A percentile compares a stretch with the other conserved stretches of the same genome.
These are phyloP conservation scores for Picus viridis DNA, from an alignment of 2,797 vertebrate species.

Conservation along the genomic window DNA sequence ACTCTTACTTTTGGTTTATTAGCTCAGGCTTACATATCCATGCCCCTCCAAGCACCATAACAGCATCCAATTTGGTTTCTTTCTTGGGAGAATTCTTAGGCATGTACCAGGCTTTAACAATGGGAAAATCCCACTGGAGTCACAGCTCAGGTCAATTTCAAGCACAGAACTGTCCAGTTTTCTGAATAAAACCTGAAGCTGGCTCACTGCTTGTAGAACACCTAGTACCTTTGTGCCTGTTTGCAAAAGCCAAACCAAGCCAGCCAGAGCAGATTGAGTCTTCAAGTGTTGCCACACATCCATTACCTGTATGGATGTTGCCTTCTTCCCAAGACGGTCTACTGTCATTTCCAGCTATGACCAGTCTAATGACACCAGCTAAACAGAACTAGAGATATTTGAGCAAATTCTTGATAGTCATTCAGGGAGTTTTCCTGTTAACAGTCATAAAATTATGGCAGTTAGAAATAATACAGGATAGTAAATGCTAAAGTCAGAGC, in stretches of 20 bases:
- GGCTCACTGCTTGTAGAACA: background rate
- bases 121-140: background rate
- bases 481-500: background rate
- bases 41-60: background rate
- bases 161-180: background rate
- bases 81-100: background rate
- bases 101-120: background rate
- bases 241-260: background rate
- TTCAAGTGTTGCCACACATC: background rate
- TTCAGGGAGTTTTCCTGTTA: background rate
- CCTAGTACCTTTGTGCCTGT: background rate
- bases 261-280: background rate
- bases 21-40: background rate
- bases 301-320: background rate
- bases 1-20: background rate
- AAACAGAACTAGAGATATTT: background rate
- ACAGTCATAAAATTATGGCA: background rate
- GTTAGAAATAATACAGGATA: background rate
- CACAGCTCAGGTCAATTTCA: background rate
- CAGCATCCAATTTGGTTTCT: background rate
- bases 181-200: background rate
- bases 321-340: background rate
- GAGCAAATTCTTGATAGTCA: background rate
- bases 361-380: background rate
- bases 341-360: background rate